Evolutionary conservation across 2,113 vertebrate genomes (phyloP).

Genomic region (Alethe castanea): DNA sequence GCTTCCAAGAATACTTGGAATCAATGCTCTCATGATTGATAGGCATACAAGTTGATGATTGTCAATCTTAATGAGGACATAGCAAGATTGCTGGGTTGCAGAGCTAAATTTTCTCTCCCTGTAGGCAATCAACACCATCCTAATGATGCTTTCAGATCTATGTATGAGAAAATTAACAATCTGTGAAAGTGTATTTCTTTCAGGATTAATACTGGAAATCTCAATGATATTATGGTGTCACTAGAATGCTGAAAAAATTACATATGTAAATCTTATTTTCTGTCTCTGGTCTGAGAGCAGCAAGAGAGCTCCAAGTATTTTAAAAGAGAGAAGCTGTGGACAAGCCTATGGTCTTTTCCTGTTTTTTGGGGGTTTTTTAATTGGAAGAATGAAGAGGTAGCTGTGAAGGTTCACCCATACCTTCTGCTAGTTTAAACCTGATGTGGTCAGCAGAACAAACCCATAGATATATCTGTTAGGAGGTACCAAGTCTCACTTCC

Average conservation of each 20-base stretch:
- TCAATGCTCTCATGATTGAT: background rate
- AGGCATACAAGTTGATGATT: background rate
- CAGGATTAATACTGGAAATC: background rate
- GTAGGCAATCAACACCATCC: background rate
- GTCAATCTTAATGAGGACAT: background rate
- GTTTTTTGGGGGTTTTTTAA: too few relatives aligned
- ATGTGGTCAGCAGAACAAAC: background rate
- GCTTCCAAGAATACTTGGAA: background rate
- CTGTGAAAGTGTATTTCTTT: background rate
- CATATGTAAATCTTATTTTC: background rate
- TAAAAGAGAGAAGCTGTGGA: background rate
- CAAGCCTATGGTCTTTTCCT: background rate
- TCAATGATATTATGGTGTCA: background rate
- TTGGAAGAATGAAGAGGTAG: background rate
- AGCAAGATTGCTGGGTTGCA: background rate
- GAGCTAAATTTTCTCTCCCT: background rate
- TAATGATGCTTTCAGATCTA: background rate
- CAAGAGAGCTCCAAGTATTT: background rate
- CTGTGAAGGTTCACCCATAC: background rate
- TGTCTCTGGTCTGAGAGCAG: background rate
- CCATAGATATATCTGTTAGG: accelerated
- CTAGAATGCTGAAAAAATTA: background rate
- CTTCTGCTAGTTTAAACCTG: background rate
- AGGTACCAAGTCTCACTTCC: background rate
- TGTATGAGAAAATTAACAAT: background rate